Evolutionary conservation across 2,888 invertebrate species (phyloP).

Genomic region (Pseudococcus longispinus): DNA sequence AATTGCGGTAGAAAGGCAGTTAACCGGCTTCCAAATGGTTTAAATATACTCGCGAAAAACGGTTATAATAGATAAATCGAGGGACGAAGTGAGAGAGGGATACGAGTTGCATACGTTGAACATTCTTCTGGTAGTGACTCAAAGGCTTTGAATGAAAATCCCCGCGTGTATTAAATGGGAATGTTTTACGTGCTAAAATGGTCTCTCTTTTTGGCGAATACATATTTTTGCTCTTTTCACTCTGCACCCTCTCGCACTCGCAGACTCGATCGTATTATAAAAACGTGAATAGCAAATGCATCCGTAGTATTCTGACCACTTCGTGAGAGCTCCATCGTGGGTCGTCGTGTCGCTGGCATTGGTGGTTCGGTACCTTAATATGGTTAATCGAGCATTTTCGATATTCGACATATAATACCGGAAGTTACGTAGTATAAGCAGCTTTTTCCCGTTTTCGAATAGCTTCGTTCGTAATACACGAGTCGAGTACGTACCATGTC

Average conservation of each 20-base stretch:
- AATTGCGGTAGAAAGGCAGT: conserved; percentile 13
- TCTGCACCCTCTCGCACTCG: not conserved
- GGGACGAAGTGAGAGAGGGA: not conserved
- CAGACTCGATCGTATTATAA: too few relatives aligned
- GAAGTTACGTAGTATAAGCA: not conserved
- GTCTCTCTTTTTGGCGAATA: not conserved
- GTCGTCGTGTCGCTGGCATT: not conserved
- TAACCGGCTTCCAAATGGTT: not conserved
- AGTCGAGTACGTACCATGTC: not conserved
- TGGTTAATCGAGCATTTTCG: not conserved
- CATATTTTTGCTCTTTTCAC: not conserved
- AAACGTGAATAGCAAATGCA: too few relatives aligned
- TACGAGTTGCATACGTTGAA: not conserved
- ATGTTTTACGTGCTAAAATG: not conserved
- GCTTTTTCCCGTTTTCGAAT: not conserved
- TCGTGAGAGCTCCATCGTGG: not conserved
- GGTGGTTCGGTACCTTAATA: not conserved
- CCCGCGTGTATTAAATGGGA: not conserved
- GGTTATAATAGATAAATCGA: not conserved
- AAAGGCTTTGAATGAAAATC: not conserved
- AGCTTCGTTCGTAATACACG: not conserved
- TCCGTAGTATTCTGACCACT: too few relatives aligned
- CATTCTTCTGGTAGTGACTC: not conserved
- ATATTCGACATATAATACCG: not conserved
- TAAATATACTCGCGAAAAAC: not conserved